These are phyloP conservation scores for Lamprotornis superbus DNA, from an alignment of 2,113 vertebrate species.

Conservation along the genomic window DNA sequence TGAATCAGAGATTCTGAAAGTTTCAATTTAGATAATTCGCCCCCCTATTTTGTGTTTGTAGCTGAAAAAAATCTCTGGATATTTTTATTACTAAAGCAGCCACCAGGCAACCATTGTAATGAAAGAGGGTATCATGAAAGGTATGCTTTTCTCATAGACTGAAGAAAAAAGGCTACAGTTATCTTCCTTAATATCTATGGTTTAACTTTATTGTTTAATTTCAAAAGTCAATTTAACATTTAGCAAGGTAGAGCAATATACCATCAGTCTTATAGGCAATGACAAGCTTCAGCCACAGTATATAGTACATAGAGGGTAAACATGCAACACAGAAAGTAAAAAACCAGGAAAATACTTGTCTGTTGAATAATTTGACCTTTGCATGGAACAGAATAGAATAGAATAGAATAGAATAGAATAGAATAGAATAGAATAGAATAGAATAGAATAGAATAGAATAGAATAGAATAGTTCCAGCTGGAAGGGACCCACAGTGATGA, in stretches of 20 bases:
- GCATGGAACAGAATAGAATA: not conserved
- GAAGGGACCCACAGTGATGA: not conserved
- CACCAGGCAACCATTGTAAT: not conserved
- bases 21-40: not conserved
- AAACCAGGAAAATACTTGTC: not conserved
- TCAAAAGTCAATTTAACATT: slow-evolving; percentile 9
- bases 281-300: not conserved
- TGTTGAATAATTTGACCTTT: not conserved
- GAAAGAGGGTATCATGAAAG: not conserved
- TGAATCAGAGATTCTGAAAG: not conserved
- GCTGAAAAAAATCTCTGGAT: not conserved
- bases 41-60: not conserved
- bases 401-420: not conserved
- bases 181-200: not conserved
- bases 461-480: not conserved
- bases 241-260: not conserved
- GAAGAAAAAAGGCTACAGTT: not conserved
- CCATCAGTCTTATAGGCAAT: not conserved
- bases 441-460: not conserved
- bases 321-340: not conserved
- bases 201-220: not conserved
- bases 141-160: not conserved
- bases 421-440: not conserved
- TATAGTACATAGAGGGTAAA: not conserved
- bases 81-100: not conserved